A percentile compares a stretch with the other conserved stretches of the same genome.
Conservation (phyloP, 2,797 vertebrate species). For the Hydrophis major region DNA sequence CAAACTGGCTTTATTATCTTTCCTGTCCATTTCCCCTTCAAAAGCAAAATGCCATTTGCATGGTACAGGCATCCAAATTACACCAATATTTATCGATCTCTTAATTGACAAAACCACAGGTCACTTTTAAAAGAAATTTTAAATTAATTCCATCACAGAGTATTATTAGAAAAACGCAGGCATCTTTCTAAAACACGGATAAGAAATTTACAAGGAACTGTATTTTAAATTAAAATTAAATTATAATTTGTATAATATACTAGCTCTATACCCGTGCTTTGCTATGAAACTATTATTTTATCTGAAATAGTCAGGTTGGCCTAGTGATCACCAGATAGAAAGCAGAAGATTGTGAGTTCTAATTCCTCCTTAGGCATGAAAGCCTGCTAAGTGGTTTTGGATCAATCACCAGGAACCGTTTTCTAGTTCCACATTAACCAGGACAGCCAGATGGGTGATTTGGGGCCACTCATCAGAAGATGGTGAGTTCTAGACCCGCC, state of each 20-base stretch:
- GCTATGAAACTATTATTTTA: not conserved
- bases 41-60: constrained; percentile 8
- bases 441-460: not conserved
- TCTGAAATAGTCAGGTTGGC: not conserved
- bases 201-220: not conserved
- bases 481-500: not conserved
- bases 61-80: rapidly evolving
- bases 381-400: not conserved
- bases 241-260: not conserved
- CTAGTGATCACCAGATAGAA: not conserved
- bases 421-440: not conserved
- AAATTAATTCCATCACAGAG: not conserved
- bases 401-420: not conserved
- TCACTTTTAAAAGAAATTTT: not conserved
- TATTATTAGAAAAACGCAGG: not conserved
- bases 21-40: not conserved
- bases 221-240: not conserved
- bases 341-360: not conserved
- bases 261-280: too few relatives aligned
- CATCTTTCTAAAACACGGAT: not conserved
- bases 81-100: not conserved
- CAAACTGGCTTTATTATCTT: not conserved
- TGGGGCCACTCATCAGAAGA: not conserved
- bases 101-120: not conserved
- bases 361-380: not conserved